Base-by-base conservation (phyloP, 2,797 vertebrate species). In the Melanotaenia parkinsoni region DNA sequence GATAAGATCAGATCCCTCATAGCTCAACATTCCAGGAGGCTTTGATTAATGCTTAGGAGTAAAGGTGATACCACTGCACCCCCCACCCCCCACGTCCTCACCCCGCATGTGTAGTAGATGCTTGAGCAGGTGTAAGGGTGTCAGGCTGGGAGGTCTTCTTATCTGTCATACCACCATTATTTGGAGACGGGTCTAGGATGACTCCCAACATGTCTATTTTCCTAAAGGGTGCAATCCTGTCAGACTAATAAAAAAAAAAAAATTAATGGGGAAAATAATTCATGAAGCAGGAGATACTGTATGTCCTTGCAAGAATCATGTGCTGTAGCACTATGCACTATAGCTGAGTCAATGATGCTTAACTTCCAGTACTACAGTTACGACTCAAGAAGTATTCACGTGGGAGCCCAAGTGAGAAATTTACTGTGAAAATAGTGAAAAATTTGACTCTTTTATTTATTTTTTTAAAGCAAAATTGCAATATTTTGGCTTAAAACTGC, bases 11-110 rank as follows among this genome's bases (percentile, higher is more conserved):
- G 11, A 72, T 63, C 13, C 62, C 35, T 68, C 56, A 57, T 59
- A 54, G 69, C 64, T 40, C 24, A 20, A 68, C 80, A 91, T 90
- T 88, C 88, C 88, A 77, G 45, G 54, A 60, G 59, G 66, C 63
- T 72, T 77, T 88, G 72, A 3, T 68, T 85, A 79, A 75, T 74
- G 71, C 89, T 84, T 33, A 57, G 62, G 51, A 32, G 61, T 71
- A 67, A 59, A 70, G 61, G 67, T 74, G 64, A 81, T 67, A 79
- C 30, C 51, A 37, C 69, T 35, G 40, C 22, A 24, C 8, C 26
- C 2, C 1, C 8, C 43, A 45, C 43, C 8, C 20, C 3, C 38
- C 11, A 13, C 30, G 30, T 30, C 30, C 32, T 8, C 32, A 33
- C 45, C 47, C 7, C 24, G 33, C 24, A 57, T 74, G 74, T 76